Percentiles rank a stretch among this genome's conserved stretches.
These are phyloP conservation scores for Ypsolopha sequella DNA, from an alignment of 2,888 invertebrate species.

Conservation along the genomic window DNA sequence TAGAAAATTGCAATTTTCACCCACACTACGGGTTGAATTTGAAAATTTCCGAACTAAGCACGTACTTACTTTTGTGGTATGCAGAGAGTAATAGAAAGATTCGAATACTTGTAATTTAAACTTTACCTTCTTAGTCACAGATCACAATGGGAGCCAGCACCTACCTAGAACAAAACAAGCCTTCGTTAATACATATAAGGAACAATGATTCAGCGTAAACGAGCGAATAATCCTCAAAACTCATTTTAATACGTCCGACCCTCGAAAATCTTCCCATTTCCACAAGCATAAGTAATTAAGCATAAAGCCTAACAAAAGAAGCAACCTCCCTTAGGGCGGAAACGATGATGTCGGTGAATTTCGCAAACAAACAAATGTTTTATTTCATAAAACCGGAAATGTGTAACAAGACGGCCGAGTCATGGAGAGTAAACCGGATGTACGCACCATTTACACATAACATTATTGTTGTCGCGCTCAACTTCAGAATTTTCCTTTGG, in stretches of 20 bases:
- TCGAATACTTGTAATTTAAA: slow-evolving; percentile 15
- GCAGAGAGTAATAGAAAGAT: too few relatives aligned
- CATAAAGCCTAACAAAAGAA: slow-evolving; percentile 9
- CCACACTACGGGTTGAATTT: too few relatives aligned
- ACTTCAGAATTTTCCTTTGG: background rate
- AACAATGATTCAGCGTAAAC: background rate
- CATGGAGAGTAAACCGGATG: slow-evolving; percentile 17
- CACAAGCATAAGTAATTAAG: slow-evolving; percentile 8
- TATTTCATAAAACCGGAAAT: slow-evolving; percentile 17
- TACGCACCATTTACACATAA: slow-evolving; percentile 23
- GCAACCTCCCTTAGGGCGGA: slow-evolving; percentile 9
- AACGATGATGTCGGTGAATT: slow-evolving; percentile 9
- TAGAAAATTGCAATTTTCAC: too few relatives aligned
- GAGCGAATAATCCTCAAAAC: slow-evolving; percentile 2
- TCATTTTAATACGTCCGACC: slow-evolving; percentile 3
- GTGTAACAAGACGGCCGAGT: slow-evolving; percentile 28
- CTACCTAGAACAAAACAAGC: slow-evolving; percentile 7
- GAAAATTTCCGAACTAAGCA: too few relatives aligned
- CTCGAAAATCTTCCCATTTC: slow-evolving; percentile 5
- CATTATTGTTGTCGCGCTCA: background rate
- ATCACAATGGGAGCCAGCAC: slow-evolving; percentile 12
- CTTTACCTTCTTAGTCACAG: slow-evolving; percentile 20
- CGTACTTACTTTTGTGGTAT: too few relatives aligned
- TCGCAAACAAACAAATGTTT: slow-evolving; percentile 8
- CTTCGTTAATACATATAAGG: background rate